Evolutionary conservation across 2,888 invertebrate species (phyloP).

Genomic region (Poecilobothrus nobilitatus): DNA sequence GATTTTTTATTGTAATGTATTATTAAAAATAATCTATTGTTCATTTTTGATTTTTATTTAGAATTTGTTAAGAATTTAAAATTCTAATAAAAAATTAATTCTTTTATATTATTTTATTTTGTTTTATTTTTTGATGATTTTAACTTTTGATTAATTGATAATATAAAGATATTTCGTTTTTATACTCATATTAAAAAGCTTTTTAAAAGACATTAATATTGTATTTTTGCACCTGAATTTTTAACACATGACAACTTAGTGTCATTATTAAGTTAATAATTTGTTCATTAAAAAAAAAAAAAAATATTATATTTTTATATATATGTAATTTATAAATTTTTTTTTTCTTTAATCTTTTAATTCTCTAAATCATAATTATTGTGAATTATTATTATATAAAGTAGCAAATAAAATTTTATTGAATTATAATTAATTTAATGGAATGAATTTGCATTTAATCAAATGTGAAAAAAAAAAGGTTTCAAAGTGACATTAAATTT

Average conservation of each 20-base stretch:
- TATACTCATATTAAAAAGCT: background rate
- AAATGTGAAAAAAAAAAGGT: too few species aligned
- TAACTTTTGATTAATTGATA: background rate
- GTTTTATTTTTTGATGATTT: background rate
- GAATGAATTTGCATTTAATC: too few species aligned
- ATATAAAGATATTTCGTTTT: background rate
- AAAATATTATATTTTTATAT: background rate
- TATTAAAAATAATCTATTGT: too few species aligned
- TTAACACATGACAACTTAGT: constrained; percentile 1
- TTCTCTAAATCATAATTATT: background rate
- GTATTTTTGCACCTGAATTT: background rate
- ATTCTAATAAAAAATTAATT: too few species aligned
- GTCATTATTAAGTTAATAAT: constrained; percentile 4
- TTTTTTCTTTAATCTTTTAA: background rate
- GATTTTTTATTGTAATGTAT: too few species aligned
- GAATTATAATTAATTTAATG: too few species aligned
- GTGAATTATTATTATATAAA: background rate
- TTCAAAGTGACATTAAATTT: too few species aligned
- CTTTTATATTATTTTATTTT: too few species aligned
- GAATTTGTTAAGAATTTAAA: too few species aligned
- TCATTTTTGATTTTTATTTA: too few species aligned
- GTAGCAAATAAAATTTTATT: too few species aligned
- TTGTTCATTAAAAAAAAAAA: constrained; percentile 1
- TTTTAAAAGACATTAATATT: background rate
- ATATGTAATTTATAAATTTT: too few species aligned